A percentile compares a stretch with the other conserved stretches of the same genome.
Evolutionary conservation across 1,140 invertebrate species (phyloP).

Genomic region (Penaeus vannamei): DNA sequence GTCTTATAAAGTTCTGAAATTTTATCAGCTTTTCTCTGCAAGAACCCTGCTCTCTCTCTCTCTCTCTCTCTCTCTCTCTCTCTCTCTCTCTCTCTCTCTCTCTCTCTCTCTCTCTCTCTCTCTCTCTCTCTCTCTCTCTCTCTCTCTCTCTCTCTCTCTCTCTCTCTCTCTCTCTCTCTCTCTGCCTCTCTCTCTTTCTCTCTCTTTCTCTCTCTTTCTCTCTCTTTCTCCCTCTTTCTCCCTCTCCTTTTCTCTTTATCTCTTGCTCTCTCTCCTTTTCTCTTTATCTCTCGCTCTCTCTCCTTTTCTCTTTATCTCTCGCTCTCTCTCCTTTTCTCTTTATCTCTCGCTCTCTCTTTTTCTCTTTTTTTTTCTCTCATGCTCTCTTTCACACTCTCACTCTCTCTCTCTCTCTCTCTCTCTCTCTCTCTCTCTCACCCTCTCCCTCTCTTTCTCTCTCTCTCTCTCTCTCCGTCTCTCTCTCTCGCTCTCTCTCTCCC

Average conservation of each 20-base stretch:
- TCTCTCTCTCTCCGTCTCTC: constrained; percentile 19
- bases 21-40: no score
- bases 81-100: no score
- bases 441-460: neutral
- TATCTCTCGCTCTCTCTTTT: neutral
- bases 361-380: neutral
- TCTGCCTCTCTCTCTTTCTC: neutral
- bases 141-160: no score
- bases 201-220: neutral
- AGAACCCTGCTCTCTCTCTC: no score
- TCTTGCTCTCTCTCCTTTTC: constrained; percentile 18
- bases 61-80: no score
- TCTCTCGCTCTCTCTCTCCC: constrained; percentile 17
- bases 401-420: neutral
- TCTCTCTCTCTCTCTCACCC: neutral
- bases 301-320: neutral
- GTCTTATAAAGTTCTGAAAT: no score
- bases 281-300: neutral
- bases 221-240: neutral
- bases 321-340: neutral
- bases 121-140: no score
- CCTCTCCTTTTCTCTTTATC: constrained; percentile 1
- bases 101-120: no score
- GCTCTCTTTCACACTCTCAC: neutral
- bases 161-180: neutral